Percentiles rank a stretch among this genome's conserved stretches.
Evolutionary conservation across 2,888 invertebrate genomes (phyloP).

Genomic region (Strigamia crassipes): DNA sequence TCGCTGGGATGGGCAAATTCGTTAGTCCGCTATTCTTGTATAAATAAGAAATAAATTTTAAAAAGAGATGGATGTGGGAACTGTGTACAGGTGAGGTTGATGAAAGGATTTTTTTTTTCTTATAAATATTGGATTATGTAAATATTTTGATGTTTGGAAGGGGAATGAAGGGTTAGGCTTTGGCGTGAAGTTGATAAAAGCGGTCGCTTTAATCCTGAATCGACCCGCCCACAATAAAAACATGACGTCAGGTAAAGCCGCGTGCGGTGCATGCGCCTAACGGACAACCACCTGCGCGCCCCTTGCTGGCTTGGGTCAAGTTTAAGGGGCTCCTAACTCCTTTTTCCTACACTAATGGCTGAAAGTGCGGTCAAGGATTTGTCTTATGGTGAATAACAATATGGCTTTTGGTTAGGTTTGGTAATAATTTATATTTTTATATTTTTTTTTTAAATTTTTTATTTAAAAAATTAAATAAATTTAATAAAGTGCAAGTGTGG

Average conservation of each 20-base stretch:
- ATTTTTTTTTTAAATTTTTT: no score
- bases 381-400: not conserved
- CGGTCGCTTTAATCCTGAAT: not conserved
- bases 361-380: not conserved
- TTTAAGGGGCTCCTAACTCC: not conserved
- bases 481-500: no score
- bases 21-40: not conserved
- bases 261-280: constrained; percentile 4
- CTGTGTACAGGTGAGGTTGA: not conserved
- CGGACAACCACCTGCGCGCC: not conserved
- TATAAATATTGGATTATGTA: no score
- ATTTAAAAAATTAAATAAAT: no score
- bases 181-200: not conserved
- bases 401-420: no score
- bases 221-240: constrained; percentile 4
- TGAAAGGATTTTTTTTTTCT: no score
- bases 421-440: no score
- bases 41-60: not conserved
- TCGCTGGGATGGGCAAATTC: not conserved
- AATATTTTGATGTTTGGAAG: no score
- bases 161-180: no score
- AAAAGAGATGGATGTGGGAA: not conserved
- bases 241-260: not conserved
- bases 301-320: not conserved
- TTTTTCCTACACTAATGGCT: not conserved